Percentiles rank a stretch among this genome's conserved stretches.
Conservation (phyloP, 2,888 invertebrate genomes). For the Caenorhabditis japonica region DNA sequence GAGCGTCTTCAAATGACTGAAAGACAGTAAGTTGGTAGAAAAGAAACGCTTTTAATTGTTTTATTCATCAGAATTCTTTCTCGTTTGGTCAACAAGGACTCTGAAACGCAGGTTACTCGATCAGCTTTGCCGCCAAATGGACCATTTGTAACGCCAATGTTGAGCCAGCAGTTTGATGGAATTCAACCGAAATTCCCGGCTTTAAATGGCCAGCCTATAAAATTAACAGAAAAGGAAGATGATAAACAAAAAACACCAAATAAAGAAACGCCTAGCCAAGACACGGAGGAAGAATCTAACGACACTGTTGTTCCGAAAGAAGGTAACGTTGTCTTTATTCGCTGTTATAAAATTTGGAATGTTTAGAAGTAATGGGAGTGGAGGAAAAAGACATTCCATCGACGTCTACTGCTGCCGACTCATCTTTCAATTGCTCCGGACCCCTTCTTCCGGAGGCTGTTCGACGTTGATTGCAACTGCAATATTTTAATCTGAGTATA, state of each 20-base stretch:
- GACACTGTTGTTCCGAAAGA: not conserved
- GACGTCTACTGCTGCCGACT: not conserved
- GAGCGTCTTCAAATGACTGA: slow-evolving; percentile 98
- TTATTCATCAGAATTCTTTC: slow-evolving; percentile 73
- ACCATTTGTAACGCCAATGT: slow-evolving; percentile 74
- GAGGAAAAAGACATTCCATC: slow-evolving; percentile 1
- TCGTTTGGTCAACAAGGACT: slow-evolving; percentile 75
- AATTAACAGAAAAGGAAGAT: not conserved
- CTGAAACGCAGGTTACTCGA: slow-evolving; percentile 61
- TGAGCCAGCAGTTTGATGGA: slow-evolving; percentile 63
- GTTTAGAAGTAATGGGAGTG: slow-evolving; percentile 1
- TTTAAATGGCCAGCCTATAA: slow-evolving; percentile 20
- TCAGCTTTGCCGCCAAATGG: slow-evolving; percentile 76
- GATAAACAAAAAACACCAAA: not conserved
- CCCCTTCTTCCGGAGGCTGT: not conserved
- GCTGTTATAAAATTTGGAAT: not conserved
- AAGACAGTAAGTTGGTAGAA: slow-evolving; percentile 79
- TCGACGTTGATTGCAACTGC: not conserved
- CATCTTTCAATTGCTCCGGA: too few relatives aligned
- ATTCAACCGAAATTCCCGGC: slow-evolving; percentile 76
- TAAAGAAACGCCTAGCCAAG: too few relatives aligned
- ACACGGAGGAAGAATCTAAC: not conserved
- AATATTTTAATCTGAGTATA: not conserved
- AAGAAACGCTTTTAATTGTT: too few relatives aligned
- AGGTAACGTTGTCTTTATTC: not conserved